Evolutionary conservation across 2,113 vertebrate species (phyloP), one percentile per base, ranked within the genome.

Genomic region (Sapayoa aenigma): DNA sequence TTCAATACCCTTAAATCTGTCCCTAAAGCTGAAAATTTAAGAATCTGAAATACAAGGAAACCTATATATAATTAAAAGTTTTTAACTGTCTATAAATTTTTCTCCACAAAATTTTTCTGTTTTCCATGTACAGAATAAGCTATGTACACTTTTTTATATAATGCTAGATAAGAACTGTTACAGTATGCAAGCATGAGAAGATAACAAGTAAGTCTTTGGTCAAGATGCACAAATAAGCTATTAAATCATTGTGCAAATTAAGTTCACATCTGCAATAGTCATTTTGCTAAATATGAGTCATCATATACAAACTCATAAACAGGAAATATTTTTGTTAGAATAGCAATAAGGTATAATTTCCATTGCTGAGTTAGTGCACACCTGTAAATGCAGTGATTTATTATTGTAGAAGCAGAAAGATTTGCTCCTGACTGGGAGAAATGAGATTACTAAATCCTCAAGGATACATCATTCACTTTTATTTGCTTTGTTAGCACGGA

Each of bases 401-500:
- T 77, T 58, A 58, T 69, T 91, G 19, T 49, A 55, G 14, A 75
- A 78, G 69, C 27, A 72, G 44, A 56, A 93, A 73, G 7, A 49
- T 82, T 90, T 89, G 37, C 55, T 76, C 67, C 72, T 74, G n/a
- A 71, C 68, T 81, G 55, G 20, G 33, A 85, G 42, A 94, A 93
- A 88, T 39, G 56, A 86, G 55, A 62, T 42, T 50, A 90, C 37
- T 60, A 92, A 92, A 84, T 84, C 91, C 23, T 90, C 35, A 58
- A 63, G 31, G 67, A 37, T 91, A 73, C 28, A 93, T 90, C 8
- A 87, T 15, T 82, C 74, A 81, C 42, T 35, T 53, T 4, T 62
- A 67, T 96, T 93, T 95, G 39, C 65, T 89, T 78, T 47, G 68
- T 97, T 93, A 80, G 62, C 55, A 31, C 58, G 76, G 92, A 96